Evolutionary conservation across 1,140 invertebrate species (phyloP), one percentile per base, ranked within the genome.

Genomic region (Phocides pigmalion): DNA sequence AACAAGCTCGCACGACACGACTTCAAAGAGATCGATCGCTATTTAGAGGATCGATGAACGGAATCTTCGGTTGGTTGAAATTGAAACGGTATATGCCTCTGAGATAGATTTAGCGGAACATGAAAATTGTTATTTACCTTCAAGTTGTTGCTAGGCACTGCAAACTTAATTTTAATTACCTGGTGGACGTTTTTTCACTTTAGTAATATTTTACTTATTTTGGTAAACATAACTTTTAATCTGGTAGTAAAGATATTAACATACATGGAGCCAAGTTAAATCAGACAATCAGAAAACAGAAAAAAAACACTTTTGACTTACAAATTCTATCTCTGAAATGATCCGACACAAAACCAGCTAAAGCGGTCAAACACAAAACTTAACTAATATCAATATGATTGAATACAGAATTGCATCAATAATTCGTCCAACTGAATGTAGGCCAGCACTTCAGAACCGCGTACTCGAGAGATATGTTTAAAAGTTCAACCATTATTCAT

Each of bases 1-100:
- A 89, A 85, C 81, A 87, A 76, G 70, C 76, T 69, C 67, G 66
- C 63, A 67, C 82, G 82, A 84, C 76, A 74, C 41, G 74, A 76
- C 87, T 80, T 90, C 87, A 90, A 90, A 90, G 87, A 72, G 77
- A 87, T 90, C 86, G 80, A 90, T 85, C 70, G 75, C 79, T 84
- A 82, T 85, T 89, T 82, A 72, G 75, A 65, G 80, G 75, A 80
- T 82, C 79, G 79, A 80, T 81, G 72, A 62, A 71, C 66, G 58
- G 59, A 72, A 72, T 70, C 66, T 68, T 50, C 51, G 51, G 58
- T 66, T 70, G 69, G 42, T 49, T 56, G 64, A 73, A 58, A 61
- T 41, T 59, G 63, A 64, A 64, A 22, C 59, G 66, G 65, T 61
- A 51, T 37, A 17, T 49, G 32, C 59, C 74, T 79, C 63, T 69